These are phyloP conservation scores for Rhaphigaster nebulosa DNA, from an alignment of 2,888 invertebrate genomes.

Conservation along the genomic window DNA sequence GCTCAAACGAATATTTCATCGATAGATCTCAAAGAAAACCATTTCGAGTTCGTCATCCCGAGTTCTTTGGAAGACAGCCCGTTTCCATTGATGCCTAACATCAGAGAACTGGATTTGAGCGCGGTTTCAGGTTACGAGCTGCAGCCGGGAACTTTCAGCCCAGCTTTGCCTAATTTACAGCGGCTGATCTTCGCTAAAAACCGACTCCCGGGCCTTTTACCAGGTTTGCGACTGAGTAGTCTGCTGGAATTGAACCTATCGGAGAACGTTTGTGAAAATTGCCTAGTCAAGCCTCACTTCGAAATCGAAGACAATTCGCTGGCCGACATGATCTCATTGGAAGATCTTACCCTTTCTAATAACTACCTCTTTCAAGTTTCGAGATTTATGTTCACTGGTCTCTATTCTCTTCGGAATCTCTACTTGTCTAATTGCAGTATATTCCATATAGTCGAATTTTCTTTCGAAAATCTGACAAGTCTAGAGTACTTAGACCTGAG, in stretches of 20 bases:
- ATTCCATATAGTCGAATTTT: conserved; percentile 41
- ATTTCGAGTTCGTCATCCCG: conserved; percentile 70
- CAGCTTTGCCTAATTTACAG: conserved; percentile 72
- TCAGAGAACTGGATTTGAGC: conserved; percentile 73
- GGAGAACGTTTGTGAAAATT: conserved; percentile 53
- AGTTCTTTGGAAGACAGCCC: conserved; percentile 69
- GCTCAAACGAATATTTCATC: conserved; percentile 71
- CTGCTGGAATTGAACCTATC: conserved; percentile 59
- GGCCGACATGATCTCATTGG: conserved; percentile 35
- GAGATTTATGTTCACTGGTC: conserved; percentile 8
- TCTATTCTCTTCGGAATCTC: conserved; percentile 43
- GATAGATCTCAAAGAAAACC: conserved; percentile 72
- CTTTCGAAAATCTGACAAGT: conserved; percentile 56
- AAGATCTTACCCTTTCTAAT: conserved; percentile 53
- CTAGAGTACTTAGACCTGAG: conserved; percentile 61
- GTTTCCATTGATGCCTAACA: conserved; percentile 73
- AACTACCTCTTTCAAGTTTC: conserved; percentile 56
- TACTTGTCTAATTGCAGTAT: conserved; percentile 59
- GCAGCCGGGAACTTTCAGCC: conserved; percentile 70
- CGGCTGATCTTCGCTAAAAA: conserved; percentile 72
- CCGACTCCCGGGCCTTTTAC: conserved; percentile 68
- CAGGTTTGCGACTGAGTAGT: conserved; percentile 55
- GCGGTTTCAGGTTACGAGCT: conserved; percentile 72
- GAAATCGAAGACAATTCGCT: conserved; percentile 51
- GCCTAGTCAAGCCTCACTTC: conserved; percentile 37